These are phyloP conservation scores for Brachycybe producta DNA, from an alignment of 2,888 invertebrate genomes.

Conservation along the genomic window DNA sequence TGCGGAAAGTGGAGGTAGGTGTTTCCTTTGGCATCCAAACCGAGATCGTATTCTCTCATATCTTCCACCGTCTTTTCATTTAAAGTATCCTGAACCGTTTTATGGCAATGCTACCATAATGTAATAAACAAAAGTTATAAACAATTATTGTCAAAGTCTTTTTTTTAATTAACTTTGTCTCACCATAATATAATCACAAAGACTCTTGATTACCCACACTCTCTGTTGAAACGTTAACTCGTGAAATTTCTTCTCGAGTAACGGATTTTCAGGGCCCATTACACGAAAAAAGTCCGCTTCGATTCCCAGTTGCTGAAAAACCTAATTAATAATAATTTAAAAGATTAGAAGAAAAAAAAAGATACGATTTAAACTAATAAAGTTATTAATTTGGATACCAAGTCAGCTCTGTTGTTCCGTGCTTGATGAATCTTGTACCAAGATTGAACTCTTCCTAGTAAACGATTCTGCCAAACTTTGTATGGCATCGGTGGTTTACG, in stretches of 20 bases:
- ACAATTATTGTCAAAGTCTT: not conserved
- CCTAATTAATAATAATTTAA: not conserved
- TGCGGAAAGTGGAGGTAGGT: constrained; percentile 44
- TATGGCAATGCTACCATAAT: constrained; percentile 38
- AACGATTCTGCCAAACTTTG: constrained; percentile 42
- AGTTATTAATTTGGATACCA: constrained; percentile 23
- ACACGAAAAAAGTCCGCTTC: constrained; percentile 44
- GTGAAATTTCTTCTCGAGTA: constrained; percentile 40
- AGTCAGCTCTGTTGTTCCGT: constrained; percentile 30
- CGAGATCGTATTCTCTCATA: constrained; percentile 38
- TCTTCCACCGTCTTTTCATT: constrained; percentile 37
- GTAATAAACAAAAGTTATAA: constrained; percentile 12
- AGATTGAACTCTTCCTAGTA: constrained; percentile 36
- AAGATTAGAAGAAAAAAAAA: constrained; percentile 26
- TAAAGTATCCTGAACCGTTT: constrained; percentile 41
- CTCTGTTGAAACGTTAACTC: constrained; percentile 40
- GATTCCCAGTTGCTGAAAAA: constrained; percentile 35
- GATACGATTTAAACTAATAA: not conserved
- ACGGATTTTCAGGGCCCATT: constrained; percentile 35
- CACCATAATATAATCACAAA: constrained; percentile 41
- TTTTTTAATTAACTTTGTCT: constrained; percentile 20
- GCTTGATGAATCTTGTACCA: constrained; percentile 42
- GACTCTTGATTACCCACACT: constrained; percentile 44
- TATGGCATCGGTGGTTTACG: constrained; percentile 44
- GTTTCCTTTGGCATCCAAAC: constrained; percentile 40